phyloP scores from a whole-genome alignment of 2,888 invertebrate genomes.

The Drosophila testacea region DNA sequence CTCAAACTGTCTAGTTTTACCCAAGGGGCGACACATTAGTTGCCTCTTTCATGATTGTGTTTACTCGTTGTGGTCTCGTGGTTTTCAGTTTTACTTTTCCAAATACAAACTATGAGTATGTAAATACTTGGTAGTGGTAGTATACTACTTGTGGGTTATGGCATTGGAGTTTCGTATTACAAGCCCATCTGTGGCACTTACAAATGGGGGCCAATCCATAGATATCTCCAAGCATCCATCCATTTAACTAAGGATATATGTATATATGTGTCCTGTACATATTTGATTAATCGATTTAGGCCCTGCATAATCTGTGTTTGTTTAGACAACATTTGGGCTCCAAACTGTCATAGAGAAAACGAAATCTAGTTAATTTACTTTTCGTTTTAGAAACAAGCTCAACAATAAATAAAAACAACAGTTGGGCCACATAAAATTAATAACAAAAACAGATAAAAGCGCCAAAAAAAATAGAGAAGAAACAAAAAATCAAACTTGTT shows the following conservation, averaged over 20 bases:
- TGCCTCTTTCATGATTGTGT: slow-evolving; percentile 36
- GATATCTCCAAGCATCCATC: not conserved
- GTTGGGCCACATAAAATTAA: slow-evolving; percentile 52
- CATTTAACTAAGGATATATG: slow-evolving; percentile 1
- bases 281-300: slow-evolving; percentile 5
- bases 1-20: slow-evolving; percentile 28
- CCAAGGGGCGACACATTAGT: slow-evolving; percentile 44
- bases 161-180: slow-evolving; percentile 69
- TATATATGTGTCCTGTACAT: slow-evolving; percentile 1
- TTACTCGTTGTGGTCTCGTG: slow-evolving; percentile 69
- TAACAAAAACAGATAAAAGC: slow-evolving; percentile 21
- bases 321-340: not conserved
- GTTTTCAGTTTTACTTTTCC: slow-evolving; percentile 52
- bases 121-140: slow-evolving; percentile 8
- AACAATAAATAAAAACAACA: slow-evolving; percentile 24
- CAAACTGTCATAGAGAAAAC: slow-evolving; percentile 17
- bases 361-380: slow-evolving; percentile 11
- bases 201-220: not conserved
- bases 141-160: slow-evolving; percentile 49
- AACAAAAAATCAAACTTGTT: slow-evolving; percentile 56
- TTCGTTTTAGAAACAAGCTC: slow-evolving; percentile 18
- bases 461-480: slow-evolving; percentile 17
- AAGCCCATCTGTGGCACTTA: slow-evolving; percentile 8
- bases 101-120: slow-evolving; percentile 16
- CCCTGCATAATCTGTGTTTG: not conserved